Conservation (phyloP, 1,140 invertebrate genomes). For the Drosophila busckii region DNA sequence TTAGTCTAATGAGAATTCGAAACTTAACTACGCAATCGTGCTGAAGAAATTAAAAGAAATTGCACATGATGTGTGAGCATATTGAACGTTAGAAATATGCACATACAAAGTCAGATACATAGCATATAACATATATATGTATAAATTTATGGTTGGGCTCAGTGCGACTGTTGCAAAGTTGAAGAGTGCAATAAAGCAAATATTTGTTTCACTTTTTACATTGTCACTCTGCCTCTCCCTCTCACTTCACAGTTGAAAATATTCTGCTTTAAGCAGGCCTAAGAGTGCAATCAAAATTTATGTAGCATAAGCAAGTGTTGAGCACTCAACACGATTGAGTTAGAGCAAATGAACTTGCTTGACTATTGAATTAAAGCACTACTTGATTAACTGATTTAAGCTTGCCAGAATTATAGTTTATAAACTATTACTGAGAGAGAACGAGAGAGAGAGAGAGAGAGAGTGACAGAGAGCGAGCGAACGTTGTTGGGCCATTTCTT, state of each 20-base stretch:
- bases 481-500: background rate
- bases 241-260: conserved; percentile 28
- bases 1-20: conserved; percentile 77
- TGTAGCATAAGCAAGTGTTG: background rate
- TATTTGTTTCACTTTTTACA: conserved; percentile 47
- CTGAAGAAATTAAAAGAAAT: conserved; percentile 76
- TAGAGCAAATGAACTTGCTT: no score
- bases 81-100: conserved; percentile 18
- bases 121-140: background rate
- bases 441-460: no score
- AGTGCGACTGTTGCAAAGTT: conserved; percentile 1
- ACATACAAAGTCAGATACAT: background rate
- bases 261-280: conserved; percentile 2
- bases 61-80: conserved; percentile 49
- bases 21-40: conserved; percentile 74
- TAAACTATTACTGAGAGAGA: no score
- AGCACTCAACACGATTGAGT: no score
- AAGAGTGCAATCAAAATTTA: conserved; percentile 13
- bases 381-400: no score
- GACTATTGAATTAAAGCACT: no score
- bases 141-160: background rate
- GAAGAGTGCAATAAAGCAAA: conserved; percentile 50
- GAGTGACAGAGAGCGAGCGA: no score
- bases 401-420: no score
- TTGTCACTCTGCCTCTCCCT: no score